Conservation (phyloP, 2,113 vertebrate genomes). For the Apodemus speciosus region DNA sequence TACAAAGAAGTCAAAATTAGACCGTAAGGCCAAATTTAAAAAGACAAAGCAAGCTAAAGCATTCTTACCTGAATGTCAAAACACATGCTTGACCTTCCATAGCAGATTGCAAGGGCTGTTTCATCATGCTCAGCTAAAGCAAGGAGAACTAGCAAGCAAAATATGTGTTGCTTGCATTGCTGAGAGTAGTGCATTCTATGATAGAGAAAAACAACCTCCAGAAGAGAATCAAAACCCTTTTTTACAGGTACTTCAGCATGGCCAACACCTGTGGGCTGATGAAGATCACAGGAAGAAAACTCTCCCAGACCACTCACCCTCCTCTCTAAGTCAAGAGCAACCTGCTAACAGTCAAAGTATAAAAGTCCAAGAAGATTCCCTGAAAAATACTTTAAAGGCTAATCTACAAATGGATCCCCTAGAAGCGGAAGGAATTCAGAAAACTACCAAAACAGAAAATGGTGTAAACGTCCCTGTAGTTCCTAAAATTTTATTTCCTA, state of each 20-base stretch:
- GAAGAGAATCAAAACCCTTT: not conserved
- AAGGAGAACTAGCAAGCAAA: not conserved
- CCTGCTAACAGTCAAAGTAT: not conserved
- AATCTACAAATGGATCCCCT: not conserved
- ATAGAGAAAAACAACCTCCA: not conserved
- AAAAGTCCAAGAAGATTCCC: not conserved
- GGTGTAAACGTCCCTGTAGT: too few species aligned
- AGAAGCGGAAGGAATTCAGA: not conserved
- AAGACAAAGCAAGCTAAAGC: constrained; percentile 1
- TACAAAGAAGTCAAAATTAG: not conserved
- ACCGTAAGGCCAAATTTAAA: not conserved
- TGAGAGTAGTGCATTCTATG: not conserved
- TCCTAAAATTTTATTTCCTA: not conserved
- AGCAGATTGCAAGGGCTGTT: not conserved
- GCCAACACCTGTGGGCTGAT: not conserved
- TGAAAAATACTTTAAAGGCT: not conserved
- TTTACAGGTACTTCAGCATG: not conserved
- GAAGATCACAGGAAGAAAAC: not conserved
- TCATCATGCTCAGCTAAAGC: not conserved
- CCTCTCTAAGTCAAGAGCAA: not conserved
- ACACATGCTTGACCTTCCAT: not conserved
- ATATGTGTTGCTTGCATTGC: not conserved
- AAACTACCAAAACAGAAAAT: constrained; percentile 4
- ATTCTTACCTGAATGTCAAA: not conserved
- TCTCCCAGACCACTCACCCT: not conserved